Evolutionary conservation across 2,797 vertebrate genomes (phyloP), one percentile per base, ranked within the genome.

Genomic region (Hypotaenidia philippensis): DNA sequence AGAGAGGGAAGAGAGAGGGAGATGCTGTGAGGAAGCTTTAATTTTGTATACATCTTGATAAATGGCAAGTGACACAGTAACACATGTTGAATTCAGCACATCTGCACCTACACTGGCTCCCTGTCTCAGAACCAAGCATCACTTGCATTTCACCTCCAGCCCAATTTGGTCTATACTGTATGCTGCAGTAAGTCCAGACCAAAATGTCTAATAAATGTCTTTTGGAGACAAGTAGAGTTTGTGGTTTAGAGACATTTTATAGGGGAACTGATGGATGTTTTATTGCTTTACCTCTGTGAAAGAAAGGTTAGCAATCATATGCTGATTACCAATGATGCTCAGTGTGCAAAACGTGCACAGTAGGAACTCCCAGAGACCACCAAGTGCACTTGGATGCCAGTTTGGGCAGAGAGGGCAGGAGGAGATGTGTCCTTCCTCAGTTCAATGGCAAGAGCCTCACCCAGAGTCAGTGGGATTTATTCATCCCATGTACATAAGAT

Each of bases 71-170:
- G 82, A 70, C 75, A 92, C 69, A 32, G 63, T 92, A 85, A 83
- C 91, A 36, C 76, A 91, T 75, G 84, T 78, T 87, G 87, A 57
- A 89, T 88, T 81, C 55, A 83, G 89, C 85, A 65, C 83, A 86
- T 72, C 87, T 94, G 75, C 82, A 88, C 41, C 47, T 47, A 6
- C 32, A 49, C 0, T 26, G 60, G n/a, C 59, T 65, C 76, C 66
- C 31, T 47, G 31, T 57, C 52, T 56, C 79, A 83, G 83, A 60
- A 32, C n/a, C 27, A 31, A 47, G 41, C 47, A 36, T 16, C 49
- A 47, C 45, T 85, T 74, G 25, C 59, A 40, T 41, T 56, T 27
- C 53, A 47, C 31, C 75, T 41, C 77, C 3, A 71, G 78, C 68
- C 70, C 65, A 5, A 50, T 53, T 56, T 65, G 52, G n/a, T 65